Evolutionary conservation across 2,888 invertebrate genomes (phyloP).

Genomic region (Amblyjoppa proteus): DNA sequence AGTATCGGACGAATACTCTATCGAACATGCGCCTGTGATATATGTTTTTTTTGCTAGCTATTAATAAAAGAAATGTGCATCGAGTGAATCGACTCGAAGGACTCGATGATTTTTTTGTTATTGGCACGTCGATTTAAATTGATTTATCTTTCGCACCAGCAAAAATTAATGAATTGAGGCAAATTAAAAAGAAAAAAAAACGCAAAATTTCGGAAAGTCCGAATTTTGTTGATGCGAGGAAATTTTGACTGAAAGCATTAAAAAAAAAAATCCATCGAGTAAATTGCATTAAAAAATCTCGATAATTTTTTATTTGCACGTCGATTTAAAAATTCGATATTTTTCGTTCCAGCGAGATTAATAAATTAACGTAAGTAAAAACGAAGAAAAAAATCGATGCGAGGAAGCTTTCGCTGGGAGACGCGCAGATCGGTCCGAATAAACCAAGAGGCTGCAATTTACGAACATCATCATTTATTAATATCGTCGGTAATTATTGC

Average conservation of each 20-base stretch:
- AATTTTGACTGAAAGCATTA: not conserved
- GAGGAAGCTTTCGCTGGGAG: not conserved
- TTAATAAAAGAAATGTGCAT: conserved; percentile 30
- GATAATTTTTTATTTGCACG: not conserved
- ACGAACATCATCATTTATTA: not conserved
- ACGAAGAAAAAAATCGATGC: not conserved
- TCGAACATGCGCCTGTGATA: conserved; percentile 62
- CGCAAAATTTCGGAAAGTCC: no score
- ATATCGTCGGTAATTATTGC: not conserved
- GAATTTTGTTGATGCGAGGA: not conserved
- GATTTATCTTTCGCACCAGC: not conserved
- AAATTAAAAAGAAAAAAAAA: not conserved
- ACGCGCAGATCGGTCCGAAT: not conserved
- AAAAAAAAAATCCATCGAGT: conserved; percentile 17
- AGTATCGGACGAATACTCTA: conserved; percentile 28
- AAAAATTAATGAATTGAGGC: no score
- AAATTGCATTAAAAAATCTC: not conserved
- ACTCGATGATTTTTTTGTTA: not conserved
- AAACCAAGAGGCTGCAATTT: conserved; percentile 5
- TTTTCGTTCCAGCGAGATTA: not conserved
- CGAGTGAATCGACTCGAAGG: not conserved
- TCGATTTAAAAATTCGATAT: not conserved
- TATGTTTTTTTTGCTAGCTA: conserved; percentile 47
- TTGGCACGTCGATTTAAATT: not conserved
- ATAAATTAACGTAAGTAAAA: no score